A percentile compares a stretch with the other conserved stretches of the same genome.
These are phyloP conservation scores for Morphnarchus princeps DNA, from an alignment of 2,113 vertebrate genomes.

Conservation along the genomic window DNA sequence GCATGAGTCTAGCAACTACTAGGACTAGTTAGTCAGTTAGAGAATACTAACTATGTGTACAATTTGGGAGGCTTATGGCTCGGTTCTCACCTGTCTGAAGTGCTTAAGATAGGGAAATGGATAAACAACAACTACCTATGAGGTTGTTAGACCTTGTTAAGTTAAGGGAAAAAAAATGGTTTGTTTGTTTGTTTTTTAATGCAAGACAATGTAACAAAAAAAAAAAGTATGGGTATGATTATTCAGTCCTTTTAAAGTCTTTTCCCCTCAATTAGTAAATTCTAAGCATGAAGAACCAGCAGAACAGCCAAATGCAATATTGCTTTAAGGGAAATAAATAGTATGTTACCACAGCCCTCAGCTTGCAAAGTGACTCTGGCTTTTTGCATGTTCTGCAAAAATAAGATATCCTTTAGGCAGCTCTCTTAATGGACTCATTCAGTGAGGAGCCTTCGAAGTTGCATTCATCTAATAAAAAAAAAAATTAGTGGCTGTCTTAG, in stretches of 20 bases:
- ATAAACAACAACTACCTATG: not conserved
- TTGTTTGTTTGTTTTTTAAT: not conserved
- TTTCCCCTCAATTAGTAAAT: not conserved
- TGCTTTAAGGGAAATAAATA: slow-evolving; percentile 1
- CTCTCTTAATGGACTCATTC: not conserved
- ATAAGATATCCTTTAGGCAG: not conserved
- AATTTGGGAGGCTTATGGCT: not conserved
- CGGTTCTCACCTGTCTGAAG: not conserved
- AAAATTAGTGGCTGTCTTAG: not conserved
- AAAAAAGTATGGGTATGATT: not conserved
- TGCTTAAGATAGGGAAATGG: not conserved
- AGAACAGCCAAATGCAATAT: not conserved
- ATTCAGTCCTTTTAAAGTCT: not conserved
- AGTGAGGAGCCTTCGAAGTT: not conserved
- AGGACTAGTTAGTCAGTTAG: not conserved
- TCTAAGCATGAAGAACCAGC: not conserved
- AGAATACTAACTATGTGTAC: not conserved
- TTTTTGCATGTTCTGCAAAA: slow-evolving; percentile 39
- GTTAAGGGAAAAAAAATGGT: not conserved
- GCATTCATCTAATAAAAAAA: not conserved
- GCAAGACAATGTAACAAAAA: not conserved
- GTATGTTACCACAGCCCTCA: not conserved
- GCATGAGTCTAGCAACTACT: not conserved
- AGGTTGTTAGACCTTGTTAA: not conserved
- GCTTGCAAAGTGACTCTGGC: not conserved